A percentile compares a stretch with the other conserved stretches of the same genome.
These are phyloP conservation scores for Erpetoichthys calabaricus DNA, from an alignment of 2,797 vertebrate genomes.

Conservation along the genomic window DNA sequence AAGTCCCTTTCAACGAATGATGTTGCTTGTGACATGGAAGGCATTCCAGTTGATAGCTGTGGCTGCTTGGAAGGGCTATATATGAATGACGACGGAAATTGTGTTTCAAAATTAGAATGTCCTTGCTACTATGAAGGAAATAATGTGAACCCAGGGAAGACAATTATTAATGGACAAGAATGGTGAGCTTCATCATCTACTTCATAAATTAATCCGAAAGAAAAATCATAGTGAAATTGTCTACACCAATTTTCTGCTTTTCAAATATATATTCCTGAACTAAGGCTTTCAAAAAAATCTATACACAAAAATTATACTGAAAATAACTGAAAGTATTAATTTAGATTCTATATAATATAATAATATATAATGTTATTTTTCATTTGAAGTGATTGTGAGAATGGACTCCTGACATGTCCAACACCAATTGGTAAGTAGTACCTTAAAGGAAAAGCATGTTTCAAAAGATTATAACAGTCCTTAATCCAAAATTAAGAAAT, in stretches of 20 bases:
- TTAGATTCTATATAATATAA: not conserved
- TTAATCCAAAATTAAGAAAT: too few species aligned
- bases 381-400: slow-evolving; percentile 37
- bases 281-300: not conserved
- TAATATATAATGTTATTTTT: slow-evolving; percentile 3
- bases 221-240: not conserved
- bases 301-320: not conserved
- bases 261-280: not conserved
- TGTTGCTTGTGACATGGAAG: slow-evolving; percentile 25
- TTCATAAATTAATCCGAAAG: not conserved
- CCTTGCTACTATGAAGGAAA: slow-evolving; percentile 26
- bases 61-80: slow-evolving; percentile 40
- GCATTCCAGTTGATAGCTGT: slow-evolving; percentile 41
- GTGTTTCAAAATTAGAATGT: slow-evolving; percentile 32
- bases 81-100: slow-evolving; percentile 24
- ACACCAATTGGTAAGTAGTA: not conserved
- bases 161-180: slow-evolving; percentile 24
- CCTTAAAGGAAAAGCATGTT: too few species aligned
- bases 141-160: slow-evolving; percentile 17
- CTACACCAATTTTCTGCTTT: not conserved
- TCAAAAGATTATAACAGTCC: too few species aligned
- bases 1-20: slow-evolving; percentile 33
- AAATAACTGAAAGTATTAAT: not conserved
- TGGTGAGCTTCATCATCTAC: slow-evolving; percentile 45
- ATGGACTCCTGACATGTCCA: slow-evolving; percentile 38